These are phyloP conservation scores for Acleris sparsana DNA, from an alignment of 2,888 invertebrate species.

Conservation along the genomic window DNA sequence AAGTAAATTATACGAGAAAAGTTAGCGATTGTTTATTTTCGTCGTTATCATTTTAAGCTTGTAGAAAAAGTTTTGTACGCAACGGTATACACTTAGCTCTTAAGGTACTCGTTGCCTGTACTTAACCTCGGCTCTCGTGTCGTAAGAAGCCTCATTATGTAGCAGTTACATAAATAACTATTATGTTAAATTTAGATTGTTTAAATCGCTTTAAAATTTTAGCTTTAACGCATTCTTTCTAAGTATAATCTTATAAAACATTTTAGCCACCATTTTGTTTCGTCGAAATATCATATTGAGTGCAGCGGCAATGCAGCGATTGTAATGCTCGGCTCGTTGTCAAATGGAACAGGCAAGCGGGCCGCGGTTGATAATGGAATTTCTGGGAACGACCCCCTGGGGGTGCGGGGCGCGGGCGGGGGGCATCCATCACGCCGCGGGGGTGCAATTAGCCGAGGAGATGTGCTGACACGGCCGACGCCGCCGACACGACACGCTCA, in stretches of 20 bases:
- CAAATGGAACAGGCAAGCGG: conserved; percentile 64
- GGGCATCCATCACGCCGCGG: conserved; percentile 77
- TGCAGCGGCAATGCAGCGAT: conserved; percentile 30
- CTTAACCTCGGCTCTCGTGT: too few species aligned
- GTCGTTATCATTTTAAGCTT: too few species aligned
- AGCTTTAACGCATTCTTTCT: not conserved
- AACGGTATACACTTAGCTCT: too few species aligned
- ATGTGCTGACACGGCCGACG: conserved; percentile 77
- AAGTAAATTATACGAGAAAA: too few species aligned
- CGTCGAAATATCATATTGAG: conserved; percentile 28
- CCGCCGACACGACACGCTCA: conserved; percentile 31
- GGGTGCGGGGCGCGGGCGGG: conserved; percentile 63
- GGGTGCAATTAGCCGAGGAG: conserved; percentile 68
- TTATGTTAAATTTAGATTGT: not conserved
- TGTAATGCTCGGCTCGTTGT: conserved; percentile 35
- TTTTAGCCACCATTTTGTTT: conserved; percentile 22
- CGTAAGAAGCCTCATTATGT: too few species aligned
- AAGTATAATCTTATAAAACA: conserved; percentile 10
- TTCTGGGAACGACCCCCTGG: conserved; percentile 79
- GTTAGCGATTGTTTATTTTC: too few species aligned
- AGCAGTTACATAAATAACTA: too few species aligned
- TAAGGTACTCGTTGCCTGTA: too few species aligned
- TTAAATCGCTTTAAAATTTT: too few species aligned
- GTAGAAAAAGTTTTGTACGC: too few species aligned
- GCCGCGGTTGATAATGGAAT: conserved; percentile 73